Evolutionary conservation across 2,888 invertebrate species (phyloP).

Genomic region (Lamellibrachia columna): DNA sequence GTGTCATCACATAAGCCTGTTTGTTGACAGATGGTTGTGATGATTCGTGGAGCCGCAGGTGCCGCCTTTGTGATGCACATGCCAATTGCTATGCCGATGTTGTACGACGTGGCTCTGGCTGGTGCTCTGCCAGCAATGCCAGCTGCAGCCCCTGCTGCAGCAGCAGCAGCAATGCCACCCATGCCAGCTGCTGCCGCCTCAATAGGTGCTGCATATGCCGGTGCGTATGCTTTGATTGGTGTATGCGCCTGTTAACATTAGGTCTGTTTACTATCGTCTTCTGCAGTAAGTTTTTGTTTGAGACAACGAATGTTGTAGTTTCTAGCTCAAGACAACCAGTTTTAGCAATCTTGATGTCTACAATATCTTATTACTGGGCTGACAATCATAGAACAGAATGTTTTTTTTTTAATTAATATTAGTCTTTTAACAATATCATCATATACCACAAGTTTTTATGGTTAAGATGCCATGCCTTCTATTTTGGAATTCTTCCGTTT

Average conservation of each 20-base stretch:
- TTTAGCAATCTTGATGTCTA: too few species aligned
- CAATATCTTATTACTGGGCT: too few species aligned
- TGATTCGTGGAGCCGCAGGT: conserved; percentile 17
- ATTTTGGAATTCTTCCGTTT: too few species aligned
- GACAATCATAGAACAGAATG: too few species aligned
- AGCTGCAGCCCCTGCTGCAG: not conserved
- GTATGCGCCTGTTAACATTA: not conserved
- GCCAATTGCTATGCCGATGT: conserved; percentile 17
- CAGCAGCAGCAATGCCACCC: not conserved
- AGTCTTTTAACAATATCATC: not conserved
- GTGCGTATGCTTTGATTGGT: not conserved
- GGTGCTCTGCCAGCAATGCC: not conserved
- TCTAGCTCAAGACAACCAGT: too few species aligned
- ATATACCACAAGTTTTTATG: not conserved
- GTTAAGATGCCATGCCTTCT: too few species aligned
- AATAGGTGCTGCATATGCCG: not conserved
- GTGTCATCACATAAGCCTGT: not conserved
- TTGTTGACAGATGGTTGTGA: conserved; percentile 13
- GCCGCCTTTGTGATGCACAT: not conserved
- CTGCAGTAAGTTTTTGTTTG: too few species aligned
- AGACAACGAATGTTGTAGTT: not conserved
- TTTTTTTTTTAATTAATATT: not conserved
- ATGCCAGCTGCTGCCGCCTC: not conserved
- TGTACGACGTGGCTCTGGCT: conserved; percentile 20
- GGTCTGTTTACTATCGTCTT: too few species aligned